Percentiles rank a stretch among this genome's conserved stretches.
Evolutionary conservation across 2,797 vertebrate species (phyloP).

Genomic region (Acrossocheilus wenchowensis): DNA sequence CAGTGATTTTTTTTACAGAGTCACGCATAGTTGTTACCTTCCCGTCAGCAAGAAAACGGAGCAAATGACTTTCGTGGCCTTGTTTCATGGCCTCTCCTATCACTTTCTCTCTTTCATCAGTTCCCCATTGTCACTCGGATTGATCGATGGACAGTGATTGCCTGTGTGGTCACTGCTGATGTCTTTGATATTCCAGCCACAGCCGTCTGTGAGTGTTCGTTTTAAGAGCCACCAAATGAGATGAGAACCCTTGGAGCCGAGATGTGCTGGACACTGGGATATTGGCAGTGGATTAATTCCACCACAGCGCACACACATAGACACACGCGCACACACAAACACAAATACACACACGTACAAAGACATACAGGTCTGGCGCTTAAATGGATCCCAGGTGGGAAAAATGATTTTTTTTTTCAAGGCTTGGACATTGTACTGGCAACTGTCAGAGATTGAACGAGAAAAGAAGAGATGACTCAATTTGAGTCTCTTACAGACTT

Average conservation of each 20-base stretch:
- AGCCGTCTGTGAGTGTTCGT: slow-evolving; percentile 47
- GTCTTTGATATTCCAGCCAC: slow-evolving; percentile 65
- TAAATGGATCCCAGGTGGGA: slow-evolving; percentile 34
- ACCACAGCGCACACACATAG: slow-evolving; percentile 19
- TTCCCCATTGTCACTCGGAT: slow-evolving; percentile 40
- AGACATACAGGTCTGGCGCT: neutral
- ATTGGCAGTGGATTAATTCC: slow-evolving; percentile 52
- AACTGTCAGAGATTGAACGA: slow-evolving; percentile 45
- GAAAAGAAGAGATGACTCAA: slow-evolving; percentile 51
- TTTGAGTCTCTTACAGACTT: slow-evolving; percentile 39
- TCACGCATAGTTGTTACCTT: neutral
- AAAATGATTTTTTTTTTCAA: neutral
- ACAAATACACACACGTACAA: slow-evolving; percentile 1
- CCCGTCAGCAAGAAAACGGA: neutral
- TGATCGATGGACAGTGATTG: slow-evolving; percentile 63
- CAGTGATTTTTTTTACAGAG: neutral
- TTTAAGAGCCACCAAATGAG: slow-evolving; percentile 53
- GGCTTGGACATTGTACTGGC: slow-evolving; percentile 22
- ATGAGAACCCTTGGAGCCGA: slow-evolving; percentile 35
- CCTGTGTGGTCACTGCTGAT: slow-evolving; percentile 57
- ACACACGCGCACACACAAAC: neutral
- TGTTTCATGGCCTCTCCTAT: slow-evolving; percentile 35
- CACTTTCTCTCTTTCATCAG: slow-evolving; percentile 29
- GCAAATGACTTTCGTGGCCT: slow-evolving; percentile 31
- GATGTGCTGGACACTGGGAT: slow-evolving; percentile 39